phyloP scores from a whole-genome alignment of 2,113 vertebrate species.

The Gasterosteus nipponicus region DNA sequence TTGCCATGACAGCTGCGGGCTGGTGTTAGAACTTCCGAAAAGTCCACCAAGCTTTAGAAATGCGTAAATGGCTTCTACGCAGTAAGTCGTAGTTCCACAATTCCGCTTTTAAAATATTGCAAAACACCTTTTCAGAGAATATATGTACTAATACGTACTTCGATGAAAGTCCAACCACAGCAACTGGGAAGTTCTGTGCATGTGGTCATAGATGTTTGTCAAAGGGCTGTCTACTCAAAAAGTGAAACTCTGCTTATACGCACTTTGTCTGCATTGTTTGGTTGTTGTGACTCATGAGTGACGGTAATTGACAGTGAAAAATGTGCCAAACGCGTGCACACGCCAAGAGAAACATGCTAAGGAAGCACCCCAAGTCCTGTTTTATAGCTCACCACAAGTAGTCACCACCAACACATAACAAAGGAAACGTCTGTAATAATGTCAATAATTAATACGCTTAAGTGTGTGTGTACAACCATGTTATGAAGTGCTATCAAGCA shows the following conservation, averaged over 20 bases:
- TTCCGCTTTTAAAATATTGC: conserved; percentile 15
- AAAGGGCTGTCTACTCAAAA: conserved; percentile 51
- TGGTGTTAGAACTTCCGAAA: not conserved
- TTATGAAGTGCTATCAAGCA: not conserved
- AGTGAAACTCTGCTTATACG: conserved; percentile 46
- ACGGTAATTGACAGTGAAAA: not conserved
- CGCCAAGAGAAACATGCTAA: not conserved
- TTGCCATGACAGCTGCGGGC: not conserved
- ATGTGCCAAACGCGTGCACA: not conserved
- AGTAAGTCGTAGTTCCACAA: conserved; percentile 36
- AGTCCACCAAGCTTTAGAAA: not conserved
- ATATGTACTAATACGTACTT: conserved; percentile 24
- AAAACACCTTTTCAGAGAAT: conserved; percentile 24
- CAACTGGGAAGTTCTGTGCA: conserved; percentile 30
- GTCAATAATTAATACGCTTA: not conserved
- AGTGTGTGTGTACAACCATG: too few relatives aligned
- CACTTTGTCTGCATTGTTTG: not conserved
- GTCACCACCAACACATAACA: not conserved
- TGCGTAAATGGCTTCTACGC: not conserved
- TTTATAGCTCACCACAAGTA: not conserved
- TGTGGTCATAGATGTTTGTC: conserved; percentile 38
- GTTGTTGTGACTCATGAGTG: conserved; percentile 25
- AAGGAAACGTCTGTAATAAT: not conserved
- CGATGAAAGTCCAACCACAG: conserved; percentile 4
- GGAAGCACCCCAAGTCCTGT: not conserved